Evolutionary conservation across 2,888 invertebrate species (phyloP), one percentile per base, ranked within the genome.

Genomic region (Nemapogon koenigi): DNA sequence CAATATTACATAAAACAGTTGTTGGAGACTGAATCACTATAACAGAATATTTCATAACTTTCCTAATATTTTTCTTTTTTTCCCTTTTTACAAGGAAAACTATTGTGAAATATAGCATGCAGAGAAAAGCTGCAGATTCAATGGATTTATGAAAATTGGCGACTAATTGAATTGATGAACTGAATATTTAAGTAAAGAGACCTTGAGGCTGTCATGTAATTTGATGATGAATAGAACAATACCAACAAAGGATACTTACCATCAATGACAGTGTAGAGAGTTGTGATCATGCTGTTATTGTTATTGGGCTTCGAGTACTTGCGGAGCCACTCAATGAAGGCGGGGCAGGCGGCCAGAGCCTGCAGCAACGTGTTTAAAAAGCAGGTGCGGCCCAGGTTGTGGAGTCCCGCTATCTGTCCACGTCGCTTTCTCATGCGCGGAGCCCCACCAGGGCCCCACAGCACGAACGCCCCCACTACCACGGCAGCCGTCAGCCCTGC

Each of bases 291-390:
- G 57, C 86, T 87, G 47, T 86, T 88, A 49, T 87, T 84, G 45
- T 83, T 84, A 29, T 76, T 72, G 17, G 79, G 72, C 41, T 83
- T 80, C 4, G 84, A 84, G 46, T 84, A 84, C 43, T 81, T 73
- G 50, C 86, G 84, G 18, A 96, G 72, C 96, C 96, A 97, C 10
- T 84, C 83, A 41, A 90, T 84, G 56, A 96, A 91, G 43, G 85
- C 85, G 25, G 92, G 89, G 62, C 93, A 93, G 3, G 94, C 90
- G 16, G 95, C 92, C 47, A 96, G 72, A 2, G 94, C 91, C 73
- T 97, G 97, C 16, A 97, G 78, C 32, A 96, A 75, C 0, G 95
- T 91, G 71, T 97, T 97, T 38, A 97, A 73, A 62, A 96, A 97
- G 66, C 97, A 97, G 1, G 95, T 94, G 49, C 91, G 88, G 28